Evolutionary conservation across 2,888 invertebrate species (phyloP).

Genomic region (Tineola bisselliella): DNA sequence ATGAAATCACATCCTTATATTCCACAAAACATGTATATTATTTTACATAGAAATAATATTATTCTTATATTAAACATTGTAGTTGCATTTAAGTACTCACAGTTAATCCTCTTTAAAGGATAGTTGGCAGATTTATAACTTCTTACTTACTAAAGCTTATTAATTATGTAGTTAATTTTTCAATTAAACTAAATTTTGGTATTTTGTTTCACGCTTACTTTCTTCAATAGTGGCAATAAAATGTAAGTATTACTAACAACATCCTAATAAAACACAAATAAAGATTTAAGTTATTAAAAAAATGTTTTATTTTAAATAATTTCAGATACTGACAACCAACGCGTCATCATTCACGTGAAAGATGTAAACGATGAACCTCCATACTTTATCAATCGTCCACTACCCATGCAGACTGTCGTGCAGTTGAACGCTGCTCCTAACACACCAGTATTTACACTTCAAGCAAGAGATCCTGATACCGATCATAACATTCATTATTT

Average conservation of each 20-base stretch:
- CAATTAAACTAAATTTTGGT: background rate
- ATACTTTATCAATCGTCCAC: slow-evolving; percentile 95
- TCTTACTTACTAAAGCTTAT: background rate
- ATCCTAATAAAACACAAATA: background rate
- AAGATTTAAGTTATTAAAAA: background rate
- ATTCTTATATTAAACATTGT: too few relatives aligned
- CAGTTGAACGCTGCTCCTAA: slow-evolving; percentile 95
- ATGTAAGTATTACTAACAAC: slow-evolving; percentile 49
- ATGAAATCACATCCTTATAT: background rate
- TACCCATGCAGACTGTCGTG: slow-evolving; percentile 97
- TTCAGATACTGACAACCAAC: slow-evolving; percentile 93
- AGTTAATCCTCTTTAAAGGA: background rate
- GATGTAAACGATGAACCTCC: slow-evolving; percentile 98
- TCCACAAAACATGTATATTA: background rate
- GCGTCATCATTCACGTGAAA: slow-evolving; percentile 93
- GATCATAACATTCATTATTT: slow-evolving; percentile 97
- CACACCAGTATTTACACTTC: slow-evolving; percentile 96
- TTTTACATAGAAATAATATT: background rate
- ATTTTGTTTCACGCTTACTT: slow-evolving; percentile 43
- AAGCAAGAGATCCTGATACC: slow-evolving; percentile 95
- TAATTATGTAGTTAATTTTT: background rate
- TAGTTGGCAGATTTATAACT: background rate
- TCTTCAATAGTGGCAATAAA: slow-evolving; percentile 48
- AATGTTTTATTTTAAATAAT: slow-evolving; percentile 18
- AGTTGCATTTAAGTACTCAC: background rate